These are phyloP conservation scores for Neolamprologus sp. DNA, from an alignment of 2,113 vertebrate species.

Conservation along the genomic window DNA sequence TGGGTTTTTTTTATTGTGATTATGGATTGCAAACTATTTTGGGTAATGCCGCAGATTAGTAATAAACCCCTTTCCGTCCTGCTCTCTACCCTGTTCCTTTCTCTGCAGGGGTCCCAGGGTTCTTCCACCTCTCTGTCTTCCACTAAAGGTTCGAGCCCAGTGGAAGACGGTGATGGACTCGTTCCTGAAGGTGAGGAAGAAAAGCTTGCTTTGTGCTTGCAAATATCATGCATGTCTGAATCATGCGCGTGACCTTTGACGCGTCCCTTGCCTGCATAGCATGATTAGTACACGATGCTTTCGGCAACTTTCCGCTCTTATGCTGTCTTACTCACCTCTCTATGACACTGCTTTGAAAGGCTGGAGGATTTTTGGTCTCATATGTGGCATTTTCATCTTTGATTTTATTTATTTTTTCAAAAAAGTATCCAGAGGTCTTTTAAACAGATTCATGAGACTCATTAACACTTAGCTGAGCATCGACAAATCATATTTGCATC, in stretches of 20 bases:
- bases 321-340: not conserved
- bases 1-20: not conserved
- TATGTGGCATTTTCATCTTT: not conserved
- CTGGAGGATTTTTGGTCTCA: not conserved
- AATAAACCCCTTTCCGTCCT: not conserved
- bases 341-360: not conserved
- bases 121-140: conserved; percentile 91
- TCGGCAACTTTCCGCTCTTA: not conserved
- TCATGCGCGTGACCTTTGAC: conserved; percentile 36
- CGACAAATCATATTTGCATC: not conserved
- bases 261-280: not conserved
- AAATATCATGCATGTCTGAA: conserved; percentile 25
- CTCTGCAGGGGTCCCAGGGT: conserved; percentile 83
- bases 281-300: not conserved
- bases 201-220: not conserved
- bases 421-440: not conserved
- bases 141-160: conserved; percentile 87
- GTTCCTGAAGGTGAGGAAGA: conserved; percentile 79
- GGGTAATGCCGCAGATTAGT: not conserved
- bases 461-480: not conserved
- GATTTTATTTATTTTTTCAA: fast-evolving
- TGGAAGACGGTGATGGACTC: conserved; percentile 81
- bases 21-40: not conserved
- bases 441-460: not conserved
- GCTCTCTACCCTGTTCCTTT: not conserved